phyloP scores from a whole-genome alignment of 2,888 invertebrate species.

The Tipula lateralis region DNA sequence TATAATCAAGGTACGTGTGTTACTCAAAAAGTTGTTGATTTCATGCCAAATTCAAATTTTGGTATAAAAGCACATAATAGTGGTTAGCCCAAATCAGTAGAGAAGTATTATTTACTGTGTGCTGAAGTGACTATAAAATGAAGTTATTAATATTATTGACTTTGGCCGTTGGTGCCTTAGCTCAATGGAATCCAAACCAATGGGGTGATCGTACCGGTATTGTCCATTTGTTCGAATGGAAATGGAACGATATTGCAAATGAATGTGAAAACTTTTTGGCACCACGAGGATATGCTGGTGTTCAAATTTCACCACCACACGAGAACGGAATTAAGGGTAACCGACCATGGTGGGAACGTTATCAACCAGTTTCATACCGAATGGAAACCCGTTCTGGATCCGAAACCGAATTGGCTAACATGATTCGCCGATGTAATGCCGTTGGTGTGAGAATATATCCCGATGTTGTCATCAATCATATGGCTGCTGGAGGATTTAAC shows the following conservation, averaged over 20 bases:
- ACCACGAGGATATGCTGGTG: slow-evolving; percentile 62
- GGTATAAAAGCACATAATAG: neutral
- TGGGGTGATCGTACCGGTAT: slow-evolving; percentile 50
- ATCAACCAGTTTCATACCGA: slow-evolving; percentile 74
- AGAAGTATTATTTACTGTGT: neutral
- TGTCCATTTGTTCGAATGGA: slow-evolving; percentile 52
- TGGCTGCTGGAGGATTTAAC: slow-evolving; percentile 53
- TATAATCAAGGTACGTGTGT: neutral
- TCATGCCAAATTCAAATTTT: neutral
- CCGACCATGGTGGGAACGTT: slow-evolving; percentile 80
- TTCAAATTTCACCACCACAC: slow-evolving; percentile 52
- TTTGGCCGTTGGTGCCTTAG: neutral
- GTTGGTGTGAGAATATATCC: slow-evolving; percentile 72
- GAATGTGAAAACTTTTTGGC: slow-evolving; percentile 67
- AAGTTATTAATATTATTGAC: neutral
- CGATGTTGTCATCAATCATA: slow-evolving; percentile 72
- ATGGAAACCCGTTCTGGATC: slow-evolving; percentile 68
- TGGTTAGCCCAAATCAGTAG: neutral
- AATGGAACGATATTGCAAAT: slow-evolving; percentile 55
- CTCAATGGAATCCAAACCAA: slow-evolving; percentile 50
- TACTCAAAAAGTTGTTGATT: neutral
- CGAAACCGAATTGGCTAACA: slow-evolving; percentile 62
- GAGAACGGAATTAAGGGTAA: slow-evolving; percentile 54
- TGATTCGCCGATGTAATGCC: slow-evolving; percentile 70
- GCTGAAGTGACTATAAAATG: neutral